These are phyloP conservation scores for Eupithecia abbreviata DNA, from an alignment of 2,888 invertebrate genomes.

Conservation along the genomic window DNA sequence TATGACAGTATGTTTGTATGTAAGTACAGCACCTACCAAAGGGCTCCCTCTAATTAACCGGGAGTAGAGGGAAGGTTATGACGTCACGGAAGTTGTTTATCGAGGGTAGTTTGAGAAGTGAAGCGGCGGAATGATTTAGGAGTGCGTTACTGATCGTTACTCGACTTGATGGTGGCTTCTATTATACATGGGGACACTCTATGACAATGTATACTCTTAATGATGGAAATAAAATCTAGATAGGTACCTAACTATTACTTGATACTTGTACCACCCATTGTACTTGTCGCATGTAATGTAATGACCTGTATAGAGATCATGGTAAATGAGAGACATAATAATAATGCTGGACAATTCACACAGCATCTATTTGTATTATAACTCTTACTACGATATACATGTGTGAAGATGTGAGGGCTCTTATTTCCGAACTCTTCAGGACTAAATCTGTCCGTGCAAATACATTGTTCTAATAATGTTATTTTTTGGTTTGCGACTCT, in stretches of 20 bases:
- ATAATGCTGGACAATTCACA: too few species aligned
- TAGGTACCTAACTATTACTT: neutral
- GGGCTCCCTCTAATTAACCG: constrained; percentile 6
- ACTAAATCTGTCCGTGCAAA: too few species aligned
- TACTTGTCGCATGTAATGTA: too few species aligned
- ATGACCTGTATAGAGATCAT: too few species aligned
- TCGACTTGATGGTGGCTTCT: neutral
- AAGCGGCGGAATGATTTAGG: constrained; percentile 20
- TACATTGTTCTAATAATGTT: too few species aligned
- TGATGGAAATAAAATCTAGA: neutral
- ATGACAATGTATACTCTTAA: neutral
- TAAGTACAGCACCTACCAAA: neutral
- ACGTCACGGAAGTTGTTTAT: constrained; percentile 38
- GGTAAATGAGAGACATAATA: too few species aligned
- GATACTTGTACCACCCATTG: neutral
- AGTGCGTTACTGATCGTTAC: neutral
- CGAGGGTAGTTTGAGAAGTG: constrained; percentile 23
- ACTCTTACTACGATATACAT: too few species aligned
- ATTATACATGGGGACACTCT: neutral
- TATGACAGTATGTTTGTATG: neutral
- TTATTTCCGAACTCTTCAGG: too few species aligned
- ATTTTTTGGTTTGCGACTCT: too few species aligned
- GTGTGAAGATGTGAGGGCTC: too few species aligned
- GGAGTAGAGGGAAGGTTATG: constrained; percentile 26
- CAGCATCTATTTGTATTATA: too few species aligned